phyloP scores from a whole-genome alignment of 2,797 vertebrate genomes.

The Sphenodon punctatus region DNA sequence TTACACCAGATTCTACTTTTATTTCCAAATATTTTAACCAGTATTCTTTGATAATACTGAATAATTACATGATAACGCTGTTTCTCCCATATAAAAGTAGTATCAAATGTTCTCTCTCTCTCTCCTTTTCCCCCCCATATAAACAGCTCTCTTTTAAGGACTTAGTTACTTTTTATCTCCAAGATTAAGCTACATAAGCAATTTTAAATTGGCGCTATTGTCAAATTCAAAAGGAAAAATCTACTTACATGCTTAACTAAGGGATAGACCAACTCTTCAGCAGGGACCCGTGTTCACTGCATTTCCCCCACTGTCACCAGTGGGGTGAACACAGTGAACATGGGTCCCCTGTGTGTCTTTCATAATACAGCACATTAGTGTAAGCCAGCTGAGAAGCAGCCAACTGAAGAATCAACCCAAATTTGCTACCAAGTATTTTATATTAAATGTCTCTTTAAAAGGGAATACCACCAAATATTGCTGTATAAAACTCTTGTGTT shows the following conservation, averaged over 20 bases:
- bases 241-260: neutral
- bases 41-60: slow-evolving; percentile 26
- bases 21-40: neutral
- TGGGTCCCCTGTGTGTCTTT: no score
- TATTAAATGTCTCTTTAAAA: neutral
- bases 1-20: neutral
- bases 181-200: neutral
- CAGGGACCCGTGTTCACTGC: no score
- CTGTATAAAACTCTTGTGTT: neutral
- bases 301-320: no score
- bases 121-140: no score
- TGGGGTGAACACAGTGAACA: no score
- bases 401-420: neutral
- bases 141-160: no score
- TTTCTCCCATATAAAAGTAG: slow-evolving; percentile 20
- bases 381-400: slow-evolving; percentile 3
- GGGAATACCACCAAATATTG: neutral
- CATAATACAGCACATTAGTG: no score
- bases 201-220: neutral
- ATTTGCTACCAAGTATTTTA: neutral
- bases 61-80: slow-evolving; percentile 61
- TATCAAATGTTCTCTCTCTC: no score
- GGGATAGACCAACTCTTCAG: neutral
- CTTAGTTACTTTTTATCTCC: neutral
- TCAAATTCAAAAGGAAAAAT: neutral